Evolutionary conservation across 2,113 vertebrate genomes (phyloP).

Genomic region (Oxyruncus cristatus): DNA sequence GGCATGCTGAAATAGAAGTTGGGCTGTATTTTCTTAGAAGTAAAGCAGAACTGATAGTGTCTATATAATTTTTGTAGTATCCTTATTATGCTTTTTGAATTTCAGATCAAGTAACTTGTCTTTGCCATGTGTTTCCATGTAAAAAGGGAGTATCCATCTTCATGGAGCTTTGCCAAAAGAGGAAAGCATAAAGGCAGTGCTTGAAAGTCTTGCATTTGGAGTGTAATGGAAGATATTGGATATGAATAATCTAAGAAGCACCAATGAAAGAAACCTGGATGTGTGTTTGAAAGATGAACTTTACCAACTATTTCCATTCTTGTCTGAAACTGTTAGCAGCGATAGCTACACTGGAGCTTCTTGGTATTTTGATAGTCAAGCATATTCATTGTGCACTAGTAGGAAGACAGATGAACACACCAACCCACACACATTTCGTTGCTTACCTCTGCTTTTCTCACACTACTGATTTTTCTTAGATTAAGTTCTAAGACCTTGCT

Average conservation of each 20-base stretch:
- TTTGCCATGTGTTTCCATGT: neutral
- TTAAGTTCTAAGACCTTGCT: neutral
- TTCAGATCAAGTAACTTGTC: neutral
- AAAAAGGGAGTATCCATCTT: neutral
- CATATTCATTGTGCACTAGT: neutral
- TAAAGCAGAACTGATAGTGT: neutral
- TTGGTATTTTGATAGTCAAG: neutral
- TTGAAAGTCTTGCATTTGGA: neutral
- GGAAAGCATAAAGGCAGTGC: neutral
- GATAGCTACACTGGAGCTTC: neutral
- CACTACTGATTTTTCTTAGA: neutral
- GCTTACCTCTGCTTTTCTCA: neutral
- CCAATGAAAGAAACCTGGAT: neutral
- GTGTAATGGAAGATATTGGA: neutral
- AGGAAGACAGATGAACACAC: neutral
- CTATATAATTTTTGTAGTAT: neutral
- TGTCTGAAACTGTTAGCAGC: neutral
- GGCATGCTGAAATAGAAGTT: neutral
- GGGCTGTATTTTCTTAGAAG: neutral
- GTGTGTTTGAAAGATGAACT: neutral
- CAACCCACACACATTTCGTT: rapidly evolving
- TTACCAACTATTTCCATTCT: neutral
- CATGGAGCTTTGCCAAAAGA: neutral
- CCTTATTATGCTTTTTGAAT: neutral
- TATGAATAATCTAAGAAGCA: neutral